phyloP scores from a whole-genome alignment of 1,140 invertebrate species.

The Euwallacea similis region DNA sequence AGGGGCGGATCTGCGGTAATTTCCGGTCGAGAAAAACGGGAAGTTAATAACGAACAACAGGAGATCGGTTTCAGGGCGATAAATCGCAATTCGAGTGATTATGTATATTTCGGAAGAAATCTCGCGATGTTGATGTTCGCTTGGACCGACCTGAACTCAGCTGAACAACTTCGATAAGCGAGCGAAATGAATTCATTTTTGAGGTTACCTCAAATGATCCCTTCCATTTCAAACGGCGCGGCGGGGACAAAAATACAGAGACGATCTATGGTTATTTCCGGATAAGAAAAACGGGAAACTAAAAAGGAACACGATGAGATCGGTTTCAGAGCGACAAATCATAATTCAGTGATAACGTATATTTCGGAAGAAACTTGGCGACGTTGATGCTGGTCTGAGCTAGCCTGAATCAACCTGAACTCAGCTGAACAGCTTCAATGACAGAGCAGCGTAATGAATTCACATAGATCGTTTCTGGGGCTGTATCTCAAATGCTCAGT shows the following conservation, averaged over 20 bases:
- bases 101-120: no score
- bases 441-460: constrained; percentile 12
- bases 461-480: constrained; percentile 11
- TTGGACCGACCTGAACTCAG: background rate
- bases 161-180: constrained; percentile 13
- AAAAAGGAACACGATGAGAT: no score
- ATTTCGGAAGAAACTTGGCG: no score
- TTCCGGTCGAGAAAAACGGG: background rate
- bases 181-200: constrained; percentile 19
- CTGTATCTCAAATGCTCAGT: background rate
- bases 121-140: no score
- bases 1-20: background rate
- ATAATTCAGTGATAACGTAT: no score
- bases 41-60: no score
- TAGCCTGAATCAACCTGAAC: no score
- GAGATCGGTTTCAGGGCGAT: no score
- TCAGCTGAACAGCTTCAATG: constrained; percentile 14
- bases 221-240: background rate
- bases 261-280: background rate
- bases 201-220: background rate
- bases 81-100: no score
- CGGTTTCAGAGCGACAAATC: no score
- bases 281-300: no score
- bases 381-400: no score
- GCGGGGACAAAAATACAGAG: background rate